A percentile compares a stretch with the other conserved stretches of the same genome.
These are phyloP conservation scores for Siphonodentalium dalli DNA, from an alignment of 2,888 invertebrate species.

Conservation along the genomic window DNA sequence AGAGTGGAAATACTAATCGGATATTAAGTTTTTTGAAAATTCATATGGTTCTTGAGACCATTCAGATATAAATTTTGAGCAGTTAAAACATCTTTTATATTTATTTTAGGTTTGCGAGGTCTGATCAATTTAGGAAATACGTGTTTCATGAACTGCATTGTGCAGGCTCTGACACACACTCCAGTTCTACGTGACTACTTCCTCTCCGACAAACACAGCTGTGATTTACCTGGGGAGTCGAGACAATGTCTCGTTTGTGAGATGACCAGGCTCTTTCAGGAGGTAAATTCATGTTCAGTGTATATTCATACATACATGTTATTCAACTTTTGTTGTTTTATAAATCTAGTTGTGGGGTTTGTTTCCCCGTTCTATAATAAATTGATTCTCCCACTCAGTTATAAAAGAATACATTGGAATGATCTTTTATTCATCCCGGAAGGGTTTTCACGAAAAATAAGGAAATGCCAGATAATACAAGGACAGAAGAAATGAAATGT, in stretches of 20 bases:
- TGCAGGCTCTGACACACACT: conserved; percentile 94
- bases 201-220: conserved; percentile 89
- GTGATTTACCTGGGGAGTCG: conserved; percentile 74
- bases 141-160: conserved; percentile 98
- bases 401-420: too few species aligned
- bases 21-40: background rate
- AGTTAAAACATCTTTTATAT: background rate
- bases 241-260: conserved; percentile 89
- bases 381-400: too few species aligned
- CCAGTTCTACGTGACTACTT: conserved; percentile 94
- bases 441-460: too few species aligned
- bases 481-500: too few species aligned
- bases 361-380: too few species aligned
- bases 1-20: too few species aligned
- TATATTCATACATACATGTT: background rate
- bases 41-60: background rate
- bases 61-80: too few species aligned
- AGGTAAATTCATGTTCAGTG: conserved; percentile 66
- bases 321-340: background rate
- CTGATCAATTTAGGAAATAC: conserved; percentile 95
- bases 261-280: conserved; percentile 93
- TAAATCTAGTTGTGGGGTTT: too few species aligned
- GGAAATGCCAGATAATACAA: too few species aligned
- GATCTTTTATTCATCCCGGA: too few species aligned
- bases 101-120: conserved; percentile 79